Evolutionary conservation across 92 coral and sea anemone genomes (phyloP), one percentile per base, ranked within the genome.

Genomic region (Epizoanthus fatuus): DNA sequence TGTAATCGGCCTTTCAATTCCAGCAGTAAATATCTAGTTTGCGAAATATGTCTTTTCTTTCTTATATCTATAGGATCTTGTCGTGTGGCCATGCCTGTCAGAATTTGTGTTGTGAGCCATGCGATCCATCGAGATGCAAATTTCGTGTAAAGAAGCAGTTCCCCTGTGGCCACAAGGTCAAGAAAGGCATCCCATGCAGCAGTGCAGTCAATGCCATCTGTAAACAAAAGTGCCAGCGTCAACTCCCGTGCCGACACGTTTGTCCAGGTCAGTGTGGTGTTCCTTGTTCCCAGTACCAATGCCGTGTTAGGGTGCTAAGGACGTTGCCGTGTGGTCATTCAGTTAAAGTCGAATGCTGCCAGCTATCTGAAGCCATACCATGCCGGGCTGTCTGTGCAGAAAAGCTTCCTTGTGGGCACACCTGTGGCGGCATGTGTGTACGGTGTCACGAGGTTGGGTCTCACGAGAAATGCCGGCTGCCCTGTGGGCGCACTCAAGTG

Each of bases 381-480:
- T 94, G 95, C 62, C 84, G 38, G 37, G 80, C 63, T 20, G 73
- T 87, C 3, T 94, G 97, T 62, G 49, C n/a, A 16, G 57, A 38
- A n/a, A 56, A 69, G 66, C 90, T 93, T 71, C 86, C 75, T 0
- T 93, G 96, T 45, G 93, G 93, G 11, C 96, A 93, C 71, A 4
- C 45, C 20, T 94, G 97, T 63, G 19, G 87, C 4, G 95, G 93
- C 37, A 59, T 42, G n/a, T 94, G 95, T 37, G n/a, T 14, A 5
- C 66, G 22, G 0, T 94, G 95, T 42, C 85, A 52, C 12, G 69
- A 89, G 39, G 74, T 79, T 32, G 94, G 79, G 13, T 79, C 75
- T 22, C 97, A 94, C 72, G 87, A 88, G 45, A 70, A 77, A 12
- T 93, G 96, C 78, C 69, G 72, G 16, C 69, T 53, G 2, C 92